Percentiles rank a stretch among this genome's conserved stretches.
phyloP scores from a whole-genome alignment of 2,888 invertebrate species.

The Lepidochrysops patricia region DNA sequence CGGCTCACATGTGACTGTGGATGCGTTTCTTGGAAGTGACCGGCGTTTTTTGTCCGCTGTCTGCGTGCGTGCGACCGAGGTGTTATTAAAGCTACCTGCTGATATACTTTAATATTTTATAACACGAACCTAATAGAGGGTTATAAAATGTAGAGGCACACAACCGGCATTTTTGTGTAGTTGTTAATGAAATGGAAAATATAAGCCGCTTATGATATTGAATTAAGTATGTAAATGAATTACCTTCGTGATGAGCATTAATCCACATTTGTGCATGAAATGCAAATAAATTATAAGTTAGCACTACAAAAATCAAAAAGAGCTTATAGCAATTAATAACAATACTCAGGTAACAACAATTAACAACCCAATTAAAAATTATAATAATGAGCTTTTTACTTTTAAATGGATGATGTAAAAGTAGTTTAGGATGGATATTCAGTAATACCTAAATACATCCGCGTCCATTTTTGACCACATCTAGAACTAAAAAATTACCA shows the following conservation, averaged over 20 bases:
- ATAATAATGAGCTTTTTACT: too few species aligned
- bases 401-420: too few species aligned
- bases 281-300: too few species aligned
- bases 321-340: too few species aligned
- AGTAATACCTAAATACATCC: too few species aligned
- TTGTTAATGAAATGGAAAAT: background rate
- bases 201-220: background rate
- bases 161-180: background rate
- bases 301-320: too few species aligned
- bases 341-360: too few species aligned
- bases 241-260: background rate
- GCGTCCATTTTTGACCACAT: too few species aligned
- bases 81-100: slow-evolving; percentile 23
- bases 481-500: too few species aligned
- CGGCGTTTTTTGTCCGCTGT: slow-evolving; percentile 25
- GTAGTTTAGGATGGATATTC: too few species aligned
- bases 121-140: slow-evolving; percentile 10
- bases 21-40: slow-evolving; percentile 28
- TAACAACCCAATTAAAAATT: too few species aligned
- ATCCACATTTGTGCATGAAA: background rate
- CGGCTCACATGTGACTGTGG: slow-evolving; percentile 35
- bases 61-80: slow-evolving; percentile 22
- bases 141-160: background rate
- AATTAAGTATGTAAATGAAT: background rate
- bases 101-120: slow-evolving; percentile 17